These are phyloP conservation scores for Aphelocoma californica DNA, from an alignment of 2,797 vertebrate species.

Conservation along the genomic window DNA sequence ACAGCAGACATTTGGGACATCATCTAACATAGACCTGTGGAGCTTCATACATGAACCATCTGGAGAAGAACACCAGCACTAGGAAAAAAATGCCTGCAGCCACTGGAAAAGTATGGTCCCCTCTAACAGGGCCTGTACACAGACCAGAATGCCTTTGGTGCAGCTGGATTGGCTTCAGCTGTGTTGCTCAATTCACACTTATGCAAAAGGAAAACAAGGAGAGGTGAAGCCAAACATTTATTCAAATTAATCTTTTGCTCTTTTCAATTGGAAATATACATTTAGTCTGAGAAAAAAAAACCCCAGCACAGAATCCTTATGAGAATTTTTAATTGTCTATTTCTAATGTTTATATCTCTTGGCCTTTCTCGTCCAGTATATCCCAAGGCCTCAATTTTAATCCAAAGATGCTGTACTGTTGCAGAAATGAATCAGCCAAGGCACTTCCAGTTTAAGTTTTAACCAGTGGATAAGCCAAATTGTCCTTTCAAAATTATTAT, in stretches of 20 bases:
- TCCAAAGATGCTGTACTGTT: background rate
- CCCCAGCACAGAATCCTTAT: accelerated
- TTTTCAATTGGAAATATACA: background rate
- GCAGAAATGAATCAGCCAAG: background rate
- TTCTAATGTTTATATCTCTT: background rate
- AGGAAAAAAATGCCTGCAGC: background rate
- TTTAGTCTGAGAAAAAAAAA: background rate
- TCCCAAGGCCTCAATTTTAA: background rate
- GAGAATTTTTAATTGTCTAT: background rate
- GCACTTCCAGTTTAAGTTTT: background rate
- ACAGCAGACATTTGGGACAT: background rate
- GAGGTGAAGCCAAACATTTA: background rate
- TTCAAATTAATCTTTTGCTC: background rate
- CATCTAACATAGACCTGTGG: background rate
- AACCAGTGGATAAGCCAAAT: background rate
- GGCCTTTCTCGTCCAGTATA: background rate
- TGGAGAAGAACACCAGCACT: background rate
- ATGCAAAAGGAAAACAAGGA: background rate
- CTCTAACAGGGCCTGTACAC: background rate
- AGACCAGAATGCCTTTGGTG: background rate
- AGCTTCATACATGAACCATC: background rate
- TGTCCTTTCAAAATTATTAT: background rate
- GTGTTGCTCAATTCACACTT: background rate
- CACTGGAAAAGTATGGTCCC: background rate
- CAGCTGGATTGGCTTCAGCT: background rate